A percentile compares a stretch with the other conserved stretches of the same genome.
These are phyloP conservation scores for Operophtera brumata DNA, from an alignment of 2,888 invertebrate genomes.

Conservation along the genomic window DNA sequence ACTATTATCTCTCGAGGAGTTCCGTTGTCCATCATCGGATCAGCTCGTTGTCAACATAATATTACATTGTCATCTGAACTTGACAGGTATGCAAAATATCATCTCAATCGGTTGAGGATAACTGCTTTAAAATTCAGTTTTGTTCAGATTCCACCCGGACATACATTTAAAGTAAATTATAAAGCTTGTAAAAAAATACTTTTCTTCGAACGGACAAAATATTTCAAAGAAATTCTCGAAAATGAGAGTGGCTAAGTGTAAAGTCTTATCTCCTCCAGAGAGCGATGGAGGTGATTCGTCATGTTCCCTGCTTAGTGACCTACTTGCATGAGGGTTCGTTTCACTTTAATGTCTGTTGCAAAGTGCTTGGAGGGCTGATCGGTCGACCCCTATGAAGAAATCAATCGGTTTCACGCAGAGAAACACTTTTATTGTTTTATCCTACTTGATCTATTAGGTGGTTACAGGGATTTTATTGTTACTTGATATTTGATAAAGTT, in stretches of 20 bases:
- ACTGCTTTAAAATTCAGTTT: too few species aligned
- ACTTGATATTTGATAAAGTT: constrained; percentile 18
- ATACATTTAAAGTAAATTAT: too few species aligned
- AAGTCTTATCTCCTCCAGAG: constrained; percentile 60
- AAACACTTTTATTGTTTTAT: constrained; percentile 55
- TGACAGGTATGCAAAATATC: too few species aligned
- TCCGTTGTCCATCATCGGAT: too few species aligned
- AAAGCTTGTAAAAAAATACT: too few species aligned
- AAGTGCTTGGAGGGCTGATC: constrained; percentile 44
- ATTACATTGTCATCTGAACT: too few species aligned
- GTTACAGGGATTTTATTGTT: constrained; percentile 24
- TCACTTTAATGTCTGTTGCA: constrained; percentile 47
- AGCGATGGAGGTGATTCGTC: constrained; percentile 72
- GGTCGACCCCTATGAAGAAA: constrained; percentile 52
- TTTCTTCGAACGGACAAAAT: constrained; percentile 34
- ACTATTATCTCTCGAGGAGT: too few species aligned
- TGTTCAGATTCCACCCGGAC: too few species aligned
- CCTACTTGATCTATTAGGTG: constrained; percentile 42
- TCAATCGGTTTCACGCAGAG: constrained; percentile 57
- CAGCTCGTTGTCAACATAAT: too few species aligned
- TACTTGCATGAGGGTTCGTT: constrained; percentile 56
- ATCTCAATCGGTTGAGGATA: too few species aligned
- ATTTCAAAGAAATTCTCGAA: constrained; percentile 49
- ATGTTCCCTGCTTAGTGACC: constrained; percentile 67
- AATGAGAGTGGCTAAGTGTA: constrained; percentile 51